phyloP scores from a whole-genome alignment of 2,113 vertebrate genomes.

The Anguilla japonica region DNA sequence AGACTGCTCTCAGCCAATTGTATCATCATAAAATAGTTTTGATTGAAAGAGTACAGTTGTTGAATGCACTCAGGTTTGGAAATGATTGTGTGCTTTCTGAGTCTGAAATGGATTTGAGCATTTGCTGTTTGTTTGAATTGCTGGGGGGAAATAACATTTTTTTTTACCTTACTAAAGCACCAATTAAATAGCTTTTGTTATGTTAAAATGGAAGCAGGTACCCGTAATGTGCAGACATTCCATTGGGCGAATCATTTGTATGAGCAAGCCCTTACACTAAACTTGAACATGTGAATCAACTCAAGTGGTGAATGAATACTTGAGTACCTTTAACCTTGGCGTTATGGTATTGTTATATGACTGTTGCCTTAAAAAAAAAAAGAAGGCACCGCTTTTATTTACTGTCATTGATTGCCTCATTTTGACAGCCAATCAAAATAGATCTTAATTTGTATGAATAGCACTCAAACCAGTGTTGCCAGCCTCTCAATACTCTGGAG shows the following conservation, averaged over 20 bases:
- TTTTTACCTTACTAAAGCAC: background rate
- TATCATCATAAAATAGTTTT: background rate
- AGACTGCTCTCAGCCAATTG: background rate
- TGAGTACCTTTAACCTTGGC: conserved; percentile 3
- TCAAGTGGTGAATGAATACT: background rate
- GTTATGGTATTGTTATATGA: background rate
- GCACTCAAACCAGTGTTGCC: background rate
- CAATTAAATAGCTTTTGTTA: conserved; percentile 18
- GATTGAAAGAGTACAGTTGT: background rate
- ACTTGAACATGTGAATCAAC: background rate
- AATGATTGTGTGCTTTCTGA: background rate
- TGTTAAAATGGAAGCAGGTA: background rate
- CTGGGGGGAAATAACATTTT: background rate
- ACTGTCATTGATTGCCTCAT: background rate
- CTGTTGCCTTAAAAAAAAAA: conserved; percentile 11
- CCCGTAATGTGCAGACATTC: background rate
- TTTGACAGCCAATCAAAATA: conserved; percentile 13
- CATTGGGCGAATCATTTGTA: background rate
- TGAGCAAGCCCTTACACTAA: background rate
- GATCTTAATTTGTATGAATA: background rate
- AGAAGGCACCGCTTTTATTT: background rate
- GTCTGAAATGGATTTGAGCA: conserved; percentile 8
- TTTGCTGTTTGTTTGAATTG: background rate
- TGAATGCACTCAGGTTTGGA: background rate
- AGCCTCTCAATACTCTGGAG: background rate